Evolutionary conservation across 2,888 invertebrate species (phyloP), one percentile per base, ranked within the genome.

Genomic region (Brachyptera putata): DNA sequence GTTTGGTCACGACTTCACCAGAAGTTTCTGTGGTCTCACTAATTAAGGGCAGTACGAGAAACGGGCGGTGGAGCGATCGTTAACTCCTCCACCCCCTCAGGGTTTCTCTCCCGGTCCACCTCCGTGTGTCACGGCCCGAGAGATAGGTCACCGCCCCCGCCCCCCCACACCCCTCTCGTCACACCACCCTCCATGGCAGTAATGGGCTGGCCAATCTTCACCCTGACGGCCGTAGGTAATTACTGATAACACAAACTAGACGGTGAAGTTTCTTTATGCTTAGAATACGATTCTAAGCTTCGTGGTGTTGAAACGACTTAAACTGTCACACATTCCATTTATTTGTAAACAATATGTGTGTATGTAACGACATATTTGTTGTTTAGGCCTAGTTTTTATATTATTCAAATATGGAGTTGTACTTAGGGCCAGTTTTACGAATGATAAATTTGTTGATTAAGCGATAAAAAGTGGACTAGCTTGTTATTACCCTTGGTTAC

Each of bases 31-130:
- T 16, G 49, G n/a, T 21, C 18, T 11, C 26, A 24, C 49, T 50
- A 50, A 50, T 50, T 50, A 50, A 50, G 49, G 49, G 26, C 16
- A 30, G 49, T 24, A 26, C 41, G 41, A 41, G 41, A 16, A 21
- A 21, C n/a, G 7, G 16, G 49, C 3, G 26, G 14, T 25, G 49
- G 3, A 16, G 49, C 49, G 49, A 50, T 50, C 49, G 49, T 50
- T 50, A 50, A 50, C 49, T 50, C 30, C 49, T 30, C 16, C 18
- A 41, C 18, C 41, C 41, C 41, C 41, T 18, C 41, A 41, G 16
- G 41, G 41, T 16, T 14, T 11, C 18, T 21, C 41, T 18, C 16
- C 41, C 41, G 16, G 16, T 21, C 41, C 3, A 1, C 41, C 41
- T 3, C 41, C 11, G 16, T 21, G 21, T 2, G 41, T 2, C 41